phyloP scores from a whole-genome alignment of 2,797 vertebrate species.

The Hephaestus fuliginosus region DNA sequence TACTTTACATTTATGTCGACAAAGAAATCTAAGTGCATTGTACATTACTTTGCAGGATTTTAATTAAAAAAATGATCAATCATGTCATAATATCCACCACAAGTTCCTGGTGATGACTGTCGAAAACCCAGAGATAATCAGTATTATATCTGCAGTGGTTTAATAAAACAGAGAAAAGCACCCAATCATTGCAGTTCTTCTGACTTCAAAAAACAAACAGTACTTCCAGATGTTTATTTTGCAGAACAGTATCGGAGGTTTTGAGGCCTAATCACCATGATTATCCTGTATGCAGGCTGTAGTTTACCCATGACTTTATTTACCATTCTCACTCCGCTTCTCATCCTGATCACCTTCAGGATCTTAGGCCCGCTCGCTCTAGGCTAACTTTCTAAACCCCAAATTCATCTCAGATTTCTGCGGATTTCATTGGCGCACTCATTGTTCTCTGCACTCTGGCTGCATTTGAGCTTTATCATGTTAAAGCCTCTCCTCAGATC shows the following conservation, averaged over 20 bases:
- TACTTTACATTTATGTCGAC: background rate
- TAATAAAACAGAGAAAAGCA: background rate
- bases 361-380: constrained; percentile 51
- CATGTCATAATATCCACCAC: background rate
- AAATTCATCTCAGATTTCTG: constrained; percentile 79
- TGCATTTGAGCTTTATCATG: constrained; percentile 76
- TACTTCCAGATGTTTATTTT: background rate
- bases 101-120: background rate
- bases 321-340: constrained; percentile 5
- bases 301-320: constrained; percentile 25
- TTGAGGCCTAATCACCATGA: constrained; percentile 19
- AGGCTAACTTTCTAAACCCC: constrained; percentile 74
- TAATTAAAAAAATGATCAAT: background rate
- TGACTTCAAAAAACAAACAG: background rate
- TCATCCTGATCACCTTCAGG: constrained; percentile 53
- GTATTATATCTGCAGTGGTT: background rate
- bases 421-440: constrained; percentile 70
- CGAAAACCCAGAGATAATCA: background rate
- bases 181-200: background rate
- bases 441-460: constrained; percentile 76
- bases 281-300: background rate
- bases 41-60: background rate
- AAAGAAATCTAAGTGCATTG: background rate
- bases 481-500: constrained; percentile 83
- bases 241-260: background rate